Conservation (phyloP, 2,113 vertebrate species). For the Oryzias woworae region DNA sequence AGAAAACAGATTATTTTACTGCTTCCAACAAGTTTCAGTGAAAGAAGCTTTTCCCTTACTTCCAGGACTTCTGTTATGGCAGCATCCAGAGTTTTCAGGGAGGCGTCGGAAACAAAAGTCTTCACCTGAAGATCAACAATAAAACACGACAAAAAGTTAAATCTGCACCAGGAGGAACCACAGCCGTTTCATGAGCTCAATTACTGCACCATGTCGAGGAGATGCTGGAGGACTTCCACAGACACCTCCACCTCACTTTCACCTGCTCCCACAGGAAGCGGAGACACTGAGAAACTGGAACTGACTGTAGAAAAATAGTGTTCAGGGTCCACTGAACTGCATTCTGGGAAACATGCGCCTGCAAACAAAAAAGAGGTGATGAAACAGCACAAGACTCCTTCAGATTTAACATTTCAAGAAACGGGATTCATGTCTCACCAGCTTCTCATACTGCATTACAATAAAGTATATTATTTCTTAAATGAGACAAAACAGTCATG, state of each 20-base stretch:
- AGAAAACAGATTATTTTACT: constrained; percentile 34
- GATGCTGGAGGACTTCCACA: constrained; percentile 84
- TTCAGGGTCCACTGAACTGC: constrained; percentile 84
- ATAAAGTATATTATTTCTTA: no score
- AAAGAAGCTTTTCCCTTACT: constrained; percentile 65
- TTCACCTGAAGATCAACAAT: constrained; percentile 76
- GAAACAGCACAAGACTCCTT: not conserved
- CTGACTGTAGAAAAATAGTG: constrained; percentile 92
- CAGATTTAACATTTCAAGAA: not conserved
- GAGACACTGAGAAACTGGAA: constrained; percentile 93
- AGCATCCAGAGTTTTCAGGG: constrained; percentile 86
- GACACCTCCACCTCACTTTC: constrained; percentile 87
- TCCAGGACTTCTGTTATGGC: constrained; percentile 80
- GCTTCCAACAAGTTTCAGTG: not conserved
- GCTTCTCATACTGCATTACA: no score
- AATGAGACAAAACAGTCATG: no score
- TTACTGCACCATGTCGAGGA: constrained; percentile 84
- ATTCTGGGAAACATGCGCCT: constrained; percentile 89
- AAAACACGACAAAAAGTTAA: not conserved
- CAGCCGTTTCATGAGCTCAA: not conserved
- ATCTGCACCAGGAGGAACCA: not conserved
- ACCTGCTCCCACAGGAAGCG: constrained; percentile 84
- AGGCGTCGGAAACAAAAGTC: constrained; percentile 74
- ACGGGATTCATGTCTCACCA: no score
- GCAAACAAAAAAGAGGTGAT: not conserved